Evolutionary conservation across 2,113 vertebrate genomes (phyloP).

Genomic region (Nothoprocta perdicaria): DNA sequence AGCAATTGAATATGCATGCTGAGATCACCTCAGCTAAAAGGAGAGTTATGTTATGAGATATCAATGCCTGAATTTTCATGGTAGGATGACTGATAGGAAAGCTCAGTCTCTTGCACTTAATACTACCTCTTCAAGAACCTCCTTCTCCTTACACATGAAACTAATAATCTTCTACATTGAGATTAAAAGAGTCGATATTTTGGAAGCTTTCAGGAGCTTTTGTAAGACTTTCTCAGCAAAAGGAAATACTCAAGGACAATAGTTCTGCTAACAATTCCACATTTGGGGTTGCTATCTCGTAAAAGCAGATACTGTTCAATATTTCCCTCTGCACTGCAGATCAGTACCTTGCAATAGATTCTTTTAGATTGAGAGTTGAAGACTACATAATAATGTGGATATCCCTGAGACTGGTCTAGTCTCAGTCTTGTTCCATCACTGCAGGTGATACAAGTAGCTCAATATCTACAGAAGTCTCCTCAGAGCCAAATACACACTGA

Average conservation of each 20-base stretch:
- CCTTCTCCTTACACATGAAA: not conserved
- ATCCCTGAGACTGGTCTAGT: not conserved
- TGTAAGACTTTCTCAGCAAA: not conserved
- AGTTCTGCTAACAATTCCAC: not conserved
- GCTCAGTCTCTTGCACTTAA: not conserved
- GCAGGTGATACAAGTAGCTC: not conserved
- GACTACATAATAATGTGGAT: not conserved
- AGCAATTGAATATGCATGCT: constrained; percentile 38
- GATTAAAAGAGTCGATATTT: not conserved
- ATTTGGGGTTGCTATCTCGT: not conserved
- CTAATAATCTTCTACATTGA: not conserved
- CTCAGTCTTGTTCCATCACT: not conserved
- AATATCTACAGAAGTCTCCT: constrained; percentile 12
- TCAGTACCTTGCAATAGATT: not conserved
- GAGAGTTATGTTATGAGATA: constrained; percentile 7
- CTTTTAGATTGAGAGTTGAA: not conserved
- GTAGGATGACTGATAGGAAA: constrained; percentile 2
- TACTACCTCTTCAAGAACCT: not conserved
- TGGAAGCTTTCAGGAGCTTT: not conserved
- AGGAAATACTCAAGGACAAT: not conserved
- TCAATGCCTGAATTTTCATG: not conserved
- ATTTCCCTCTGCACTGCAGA: not conserved
- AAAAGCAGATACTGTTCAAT: not conserved
- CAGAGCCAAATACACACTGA: constrained; percentile 1
- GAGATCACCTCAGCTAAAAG: constrained; percentile 1